phyloP scores from a whole-genome alignment of 2,888 invertebrate species.

The Drosophila nigricruria region DNA sequence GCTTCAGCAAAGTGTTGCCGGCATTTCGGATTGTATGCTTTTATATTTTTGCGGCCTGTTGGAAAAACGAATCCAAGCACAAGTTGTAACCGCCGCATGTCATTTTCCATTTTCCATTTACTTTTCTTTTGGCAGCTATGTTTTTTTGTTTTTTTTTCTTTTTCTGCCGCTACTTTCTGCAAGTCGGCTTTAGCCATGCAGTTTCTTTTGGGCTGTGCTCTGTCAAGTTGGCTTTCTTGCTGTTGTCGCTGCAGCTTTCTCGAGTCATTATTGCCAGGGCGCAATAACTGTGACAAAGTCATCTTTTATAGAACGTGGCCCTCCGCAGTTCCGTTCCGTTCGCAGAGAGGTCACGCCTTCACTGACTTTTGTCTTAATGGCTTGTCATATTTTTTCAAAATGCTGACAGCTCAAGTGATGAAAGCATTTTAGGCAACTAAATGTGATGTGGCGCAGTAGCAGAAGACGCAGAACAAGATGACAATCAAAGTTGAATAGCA shows the following conservation, averaged over 20 bases:
- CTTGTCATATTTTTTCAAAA: slow-evolving; percentile 52
- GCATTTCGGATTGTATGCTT: slow-evolving; percentile 66
- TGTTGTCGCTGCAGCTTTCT: slow-evolving; percentile 53
- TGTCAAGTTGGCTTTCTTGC: slow-evolving; percentile 24
- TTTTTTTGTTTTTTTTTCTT: slow-evolving; percentile 33
- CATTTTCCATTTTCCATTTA: slow-evolving; percentile 58
- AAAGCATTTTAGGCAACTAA: slow-evolving; percentile 26
- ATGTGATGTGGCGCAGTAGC: slow-evolving; percentile 2
- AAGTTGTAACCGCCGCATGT: slow-evolving; percentile 59
- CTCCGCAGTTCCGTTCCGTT: slow-evolving; percentile 40
- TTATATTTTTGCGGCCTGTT: slow-evolving; percentile 46
- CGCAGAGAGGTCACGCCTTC: slow-evolving; percentile 33
- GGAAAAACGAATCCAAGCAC: slow-evolving; percentile 30
- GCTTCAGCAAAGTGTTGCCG: slow-evolving; percentile 66
- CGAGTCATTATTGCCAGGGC: slow-evolving; percentile 68
- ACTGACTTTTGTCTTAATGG: slow-evolving; percentile 68
- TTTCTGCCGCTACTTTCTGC: slow-evolving; percentile 35
- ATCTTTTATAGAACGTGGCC: slow-evolving; percentile 53
- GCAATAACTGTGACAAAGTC: slow-evolving; percentile 76
- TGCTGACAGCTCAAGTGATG: slow-evolving; percentile 42
- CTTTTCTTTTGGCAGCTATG: slow-evolving; percentile 61
- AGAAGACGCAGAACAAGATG: neutral
- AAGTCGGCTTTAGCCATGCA: slow-evolving; percentile 58
- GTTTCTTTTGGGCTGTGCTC: slow-evolving; percentile 27
- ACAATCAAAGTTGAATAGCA: neutral